Evolutionary conservation across 1,140 invertebrate genomes (phyloP), one percentile per base, ranked within the genome.

Genomic region (Protaetia brevitarsis): DNA sequence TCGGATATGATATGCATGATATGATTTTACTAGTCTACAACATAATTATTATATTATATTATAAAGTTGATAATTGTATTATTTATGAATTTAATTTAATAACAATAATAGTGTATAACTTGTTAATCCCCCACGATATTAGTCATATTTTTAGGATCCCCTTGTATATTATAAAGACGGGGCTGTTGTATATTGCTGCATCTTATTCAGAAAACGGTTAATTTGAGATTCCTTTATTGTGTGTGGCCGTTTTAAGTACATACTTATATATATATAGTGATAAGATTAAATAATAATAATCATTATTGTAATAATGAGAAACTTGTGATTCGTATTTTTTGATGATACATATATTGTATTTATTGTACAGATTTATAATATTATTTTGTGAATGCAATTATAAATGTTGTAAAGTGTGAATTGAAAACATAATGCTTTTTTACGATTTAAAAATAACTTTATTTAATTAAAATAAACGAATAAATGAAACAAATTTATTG

Each of bases 381-480:
- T 73, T 76, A 75, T 75, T 76, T 76, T 75, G 70, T 76, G 71
- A 75, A 76, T 74, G 74, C 74, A 71, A 73, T 68, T 69, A 69
- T 64, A 66, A 69, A 67, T 68, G 67, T 70, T 72, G 67, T 73
- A 56, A 41, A 65, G 69, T 72, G 72, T 74, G 71, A 74, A 71
- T 69, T 69, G n/a, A n/a, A 71, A 71, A 70, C 67, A 69, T 62
- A 67, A 59, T 66, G 66, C 68, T 73, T 73, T 71, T 69, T 68
- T 71, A 71, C 67, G 51, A 65, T 56, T 51, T 29, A 26, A 59
- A n/a, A 59, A 59, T 59, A 59, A 59, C 57, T 59, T 28, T 59
- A 59, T 59, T 59, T 29, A 59, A 59, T 59, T 59, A 59, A 29
- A 59, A 59, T 58, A 28, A 56, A 28, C 30, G 30, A 59, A 51